phyloP scores from a whole-genome alignment of 2,113 vertebrate genomes.

The Gadus chalcogrammus region DNA sequence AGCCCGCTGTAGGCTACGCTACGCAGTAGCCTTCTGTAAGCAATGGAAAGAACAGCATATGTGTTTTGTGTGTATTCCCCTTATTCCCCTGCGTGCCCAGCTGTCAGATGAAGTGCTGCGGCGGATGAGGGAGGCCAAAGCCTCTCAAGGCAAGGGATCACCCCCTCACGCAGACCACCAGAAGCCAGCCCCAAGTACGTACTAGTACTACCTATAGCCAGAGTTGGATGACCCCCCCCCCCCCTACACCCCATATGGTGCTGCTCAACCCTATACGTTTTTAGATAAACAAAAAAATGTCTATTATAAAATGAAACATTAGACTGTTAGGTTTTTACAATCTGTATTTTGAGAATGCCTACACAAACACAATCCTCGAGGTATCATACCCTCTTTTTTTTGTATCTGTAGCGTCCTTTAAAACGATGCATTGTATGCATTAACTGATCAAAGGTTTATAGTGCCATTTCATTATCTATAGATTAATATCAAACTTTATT shows the following conservation, averaged over 20 bases:
- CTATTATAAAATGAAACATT: neutral
- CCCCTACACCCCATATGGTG: too few relatives aligned
- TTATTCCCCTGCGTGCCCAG: conserved; percentile 42
- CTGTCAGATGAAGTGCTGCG: conserved; percentile 68
- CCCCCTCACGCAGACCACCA: conserved; percentile 28
- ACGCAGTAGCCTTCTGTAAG: too few relatives aligned
- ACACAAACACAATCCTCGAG: too few relatives aligned
- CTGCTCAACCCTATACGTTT: too few relatives aligned
- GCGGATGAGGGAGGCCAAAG: conserved; percentile 62
- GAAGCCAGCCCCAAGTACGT: conserved; percentile 52
- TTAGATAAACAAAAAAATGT: too few relatives aligned
- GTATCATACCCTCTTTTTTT: too few relatives aligned
- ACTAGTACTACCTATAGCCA: neutral
- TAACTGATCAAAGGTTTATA: too few relatives aligned
- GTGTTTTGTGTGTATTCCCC: conserved; percentile 4
- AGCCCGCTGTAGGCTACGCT: too few relatives aligned
- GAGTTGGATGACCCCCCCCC: neutral
- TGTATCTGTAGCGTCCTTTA: too few relatives aligned
- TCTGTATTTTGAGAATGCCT: neutral
- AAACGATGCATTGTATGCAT: too few relatives aligned
- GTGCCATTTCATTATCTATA: neutral
- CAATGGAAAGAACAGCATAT: neutral
- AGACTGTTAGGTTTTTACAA: neutral
- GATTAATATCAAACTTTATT: conserved; percentile 10
- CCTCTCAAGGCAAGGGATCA: conserved; percentile 29